Percentiles rank a stretch among this genome's conserved stretches.
Conservation (phyloP, 2,888 invertebrate species). For the Hedya salicella region DNA sequence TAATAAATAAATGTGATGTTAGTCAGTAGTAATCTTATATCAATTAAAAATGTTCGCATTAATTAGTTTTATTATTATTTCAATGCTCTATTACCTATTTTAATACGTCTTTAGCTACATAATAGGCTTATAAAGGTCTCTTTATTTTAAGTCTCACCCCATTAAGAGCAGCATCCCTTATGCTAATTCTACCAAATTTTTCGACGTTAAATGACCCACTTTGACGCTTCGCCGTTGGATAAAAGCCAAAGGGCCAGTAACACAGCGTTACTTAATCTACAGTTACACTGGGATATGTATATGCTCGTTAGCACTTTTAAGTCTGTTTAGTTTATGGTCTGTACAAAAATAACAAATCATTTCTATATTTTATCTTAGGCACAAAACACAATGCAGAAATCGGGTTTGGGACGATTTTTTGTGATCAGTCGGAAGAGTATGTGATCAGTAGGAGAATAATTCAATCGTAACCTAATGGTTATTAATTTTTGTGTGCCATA, state of each 20-base stretch:
- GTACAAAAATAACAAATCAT: not conserved
- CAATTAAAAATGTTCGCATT: slow-evolving; percentile 55
- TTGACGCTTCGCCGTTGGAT: slow-evolving; percentile 58
- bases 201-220: slow-evolving; percentile 72
- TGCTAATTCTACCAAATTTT: slow-evolving; percentile 71
- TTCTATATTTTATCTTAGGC: too few relatives aligned
- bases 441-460: too few relatives aligned
- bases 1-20: slow-evolving; percentile 76
- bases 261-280: slow-evolving; percentile 46
- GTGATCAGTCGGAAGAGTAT: too few relatives aligned
- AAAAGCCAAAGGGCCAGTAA: slow-evolving; percentile 53
- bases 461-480: too few relatives aligned
- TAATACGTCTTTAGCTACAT: slow-evolving; percentile 45
- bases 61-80: slow-evolving; percentile 25
- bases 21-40: slow-evolving; percentile 58
- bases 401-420: too few relatives aligned
- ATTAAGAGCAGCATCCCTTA: slow-evolving; percentile 66
- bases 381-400: too few relatives aligned
- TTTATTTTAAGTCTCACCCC: slow-evolving; percentile 57
- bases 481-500: too few relatives aligned
- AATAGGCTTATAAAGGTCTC: slow-evolving; percentile 60
- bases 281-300: not conserved
- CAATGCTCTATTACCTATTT: slow-evolving; percentile 43
- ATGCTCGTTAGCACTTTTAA: not conserved
- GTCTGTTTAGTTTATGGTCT: too few relatives aligned